phyloP scores from a whole-genome alignment of 2,888 invertebrate genomes.

The Cistogaster globosa region DNA sequence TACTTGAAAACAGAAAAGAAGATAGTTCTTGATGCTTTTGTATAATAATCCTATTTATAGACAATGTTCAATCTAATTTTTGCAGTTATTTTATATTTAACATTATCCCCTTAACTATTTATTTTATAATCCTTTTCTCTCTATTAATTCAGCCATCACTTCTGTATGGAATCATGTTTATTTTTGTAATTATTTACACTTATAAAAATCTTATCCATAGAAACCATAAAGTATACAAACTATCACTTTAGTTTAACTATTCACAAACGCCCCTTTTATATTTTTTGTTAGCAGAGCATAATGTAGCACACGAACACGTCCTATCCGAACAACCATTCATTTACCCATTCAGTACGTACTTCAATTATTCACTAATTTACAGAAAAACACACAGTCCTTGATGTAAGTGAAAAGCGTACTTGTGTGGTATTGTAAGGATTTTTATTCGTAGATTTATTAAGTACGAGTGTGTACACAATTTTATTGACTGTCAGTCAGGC shows the following conservation, averaged over 20 bases:
- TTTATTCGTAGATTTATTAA: slow-evolving; percentile 51
- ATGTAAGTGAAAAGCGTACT: slow-evolving; percentile 40
- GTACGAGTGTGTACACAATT: slow-evolving; percentile 42
- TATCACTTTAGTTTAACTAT: slow-evolving; percentile 69
- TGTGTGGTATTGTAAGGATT: slow-evolving; percentile 41
- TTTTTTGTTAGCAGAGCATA: slow-evolving; percentile 2
- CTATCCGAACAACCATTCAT: slow-evolving; percentile 23
- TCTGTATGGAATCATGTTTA: slow-evolving; percentile 63
- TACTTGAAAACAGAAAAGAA: too few species aligned
- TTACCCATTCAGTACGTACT: slow-evolving; percentile 25
- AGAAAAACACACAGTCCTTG: background rate
- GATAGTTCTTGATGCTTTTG: background rate
- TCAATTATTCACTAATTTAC: slow-evolving; percentile 50
- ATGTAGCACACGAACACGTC: slow-evolving; percentile 20
- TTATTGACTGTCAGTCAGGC: slow-evolving; percentile 49
- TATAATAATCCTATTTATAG: slow-evolving; percentile 2
- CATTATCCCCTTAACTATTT: slow-evolving; percentile 32
- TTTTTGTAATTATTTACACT: slow-evolving; percentile 71
- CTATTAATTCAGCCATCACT: slow-evolving; percentile 11
- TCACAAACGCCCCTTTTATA: slow-evolving; percentile 54
- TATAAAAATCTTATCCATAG: slow-evolving; percentile 71
- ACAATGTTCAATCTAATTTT: slow-evolving; percentile 5
- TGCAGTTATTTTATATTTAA: slow-evolving; percentile 1
- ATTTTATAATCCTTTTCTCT: slow-evolving; percentile 25
- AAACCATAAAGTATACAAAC: slow-evolving; percentile 72